phyloP scores from a whole-genome alignment of 2,888 invertebrate species.

The Automeris io region DNA sequence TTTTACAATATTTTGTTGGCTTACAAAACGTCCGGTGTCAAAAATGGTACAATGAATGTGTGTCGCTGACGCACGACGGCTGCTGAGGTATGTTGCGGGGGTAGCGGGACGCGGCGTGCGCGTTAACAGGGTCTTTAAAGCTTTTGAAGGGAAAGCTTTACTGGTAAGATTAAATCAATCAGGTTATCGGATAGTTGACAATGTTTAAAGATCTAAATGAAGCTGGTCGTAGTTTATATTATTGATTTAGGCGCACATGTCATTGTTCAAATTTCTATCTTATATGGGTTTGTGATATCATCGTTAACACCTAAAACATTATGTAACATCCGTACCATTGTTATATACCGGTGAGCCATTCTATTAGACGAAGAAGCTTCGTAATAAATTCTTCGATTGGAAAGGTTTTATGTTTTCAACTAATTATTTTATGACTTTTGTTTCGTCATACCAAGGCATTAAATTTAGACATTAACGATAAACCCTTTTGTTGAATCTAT shows the following conservation, averaged over 20 bases:
- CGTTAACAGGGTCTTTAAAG: too few species aligned
- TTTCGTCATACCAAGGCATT: slow-evolving; percentile 11
- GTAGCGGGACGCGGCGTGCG: too few species aligned
- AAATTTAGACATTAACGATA: slow-evolving; percentile 26
- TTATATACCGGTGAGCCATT: slow-evolving; percentile 3
- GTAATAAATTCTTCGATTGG: slow-evolving; percentile 9
- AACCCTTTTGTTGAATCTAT: slow-evolving; percentile 34
- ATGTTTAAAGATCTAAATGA: too few species aligned
- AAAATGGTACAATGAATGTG: too few species aligned
- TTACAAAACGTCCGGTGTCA: too few species aligned
- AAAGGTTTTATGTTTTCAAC: slow-evolving; percentile 10
- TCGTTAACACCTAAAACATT: slow-evolving; percentile 5
- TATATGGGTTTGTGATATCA: slow-evolving; percentile 10
- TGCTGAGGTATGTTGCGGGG: too few species aligned
- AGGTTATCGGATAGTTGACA: too few species aligned
- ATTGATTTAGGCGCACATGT: background rate
- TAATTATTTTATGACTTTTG: slow-evolving; percentile 10
- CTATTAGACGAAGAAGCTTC: slow-evolving; percentile 9
- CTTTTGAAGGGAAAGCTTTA: too few species aligned
- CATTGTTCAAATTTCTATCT: slow-evolving; percentile 12
- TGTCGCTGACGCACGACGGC: too few species aligned
- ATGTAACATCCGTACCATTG: slow-evolving; percentile 8
- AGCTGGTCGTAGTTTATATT: too few species aligned
- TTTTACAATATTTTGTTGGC: too few species aligned
- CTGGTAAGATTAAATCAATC: too few species aligned